phyloP scores from a whole-genome alignment of 2,888 invertebrate genomes.

The Helicoverpa assulta region DNA sequence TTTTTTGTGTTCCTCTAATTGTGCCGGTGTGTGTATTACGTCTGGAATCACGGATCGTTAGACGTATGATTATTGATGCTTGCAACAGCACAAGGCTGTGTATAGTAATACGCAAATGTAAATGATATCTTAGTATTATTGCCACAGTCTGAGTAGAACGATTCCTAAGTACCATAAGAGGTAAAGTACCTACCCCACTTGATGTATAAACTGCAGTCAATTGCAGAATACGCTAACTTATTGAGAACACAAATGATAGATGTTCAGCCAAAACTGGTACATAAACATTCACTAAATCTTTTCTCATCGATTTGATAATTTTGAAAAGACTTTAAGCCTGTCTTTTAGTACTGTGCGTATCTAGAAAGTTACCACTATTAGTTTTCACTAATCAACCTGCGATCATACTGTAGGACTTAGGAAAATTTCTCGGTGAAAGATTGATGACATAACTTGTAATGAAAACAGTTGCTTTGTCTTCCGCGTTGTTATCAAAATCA shows the following conservation, averaged over 20 bases:
- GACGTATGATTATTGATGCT: slow-evolving; percentile 8
- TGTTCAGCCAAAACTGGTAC: too few species aligned
- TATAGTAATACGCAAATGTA: slow-evolving; percentile 36
- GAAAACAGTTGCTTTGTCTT: slow-evolving; percentile 53
- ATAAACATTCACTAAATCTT: too few species aligned
- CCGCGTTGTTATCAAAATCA: slow-evolving; percentile 33
- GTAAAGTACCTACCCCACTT: slow-evolving; percentile 22
- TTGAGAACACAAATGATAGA: too few species aligned
- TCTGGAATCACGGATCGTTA: slow-evolving; percentile 18
- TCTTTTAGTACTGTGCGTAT: too few species aligned
- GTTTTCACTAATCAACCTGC: not conserved
- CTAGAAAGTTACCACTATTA: slow-evolving; percentile 4
- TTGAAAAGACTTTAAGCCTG: too few species aligned
- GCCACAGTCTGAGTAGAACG: slow-evolving; percentile 2
- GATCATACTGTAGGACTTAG: not conserved
- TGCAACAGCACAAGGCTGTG: slow-evolving; percentile 14
- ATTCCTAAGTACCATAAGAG: slow-evolving; percentile 24
- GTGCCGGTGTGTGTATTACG: too few species aligned
- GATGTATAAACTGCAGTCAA: slow-evolving; percentile 8
- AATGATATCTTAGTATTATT: slow-evolving; percentile 39
- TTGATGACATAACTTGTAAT: slow-evolving; percentile 36
- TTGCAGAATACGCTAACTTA: not conserved
- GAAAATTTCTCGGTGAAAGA: slow-evolving; percentile 21
- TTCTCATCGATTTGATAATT: too few species aligned
- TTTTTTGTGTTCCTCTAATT: too few species aligned